A percentile compares a stretch with the other conserved stretches of the same genome.
Conservation (phyloP, 2,113 vertebrate species). For the Trogon melanurus region DNA sequence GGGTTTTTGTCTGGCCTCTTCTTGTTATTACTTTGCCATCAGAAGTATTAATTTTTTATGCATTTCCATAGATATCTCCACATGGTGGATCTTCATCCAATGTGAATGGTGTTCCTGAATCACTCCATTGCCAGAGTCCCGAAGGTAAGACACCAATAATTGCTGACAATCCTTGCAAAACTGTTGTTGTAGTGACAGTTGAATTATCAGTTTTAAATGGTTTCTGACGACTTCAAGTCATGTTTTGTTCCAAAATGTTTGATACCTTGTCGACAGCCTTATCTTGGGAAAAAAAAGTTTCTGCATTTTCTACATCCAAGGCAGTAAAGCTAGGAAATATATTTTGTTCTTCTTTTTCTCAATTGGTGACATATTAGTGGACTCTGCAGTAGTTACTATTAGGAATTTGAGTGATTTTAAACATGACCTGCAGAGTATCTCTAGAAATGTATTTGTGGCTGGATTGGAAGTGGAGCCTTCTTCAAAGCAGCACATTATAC, state of each 20-base stretch:
- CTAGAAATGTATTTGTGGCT: background rate
- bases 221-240: background rate
- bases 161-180: background rate
- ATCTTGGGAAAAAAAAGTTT: background rate
- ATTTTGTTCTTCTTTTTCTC: background rate
- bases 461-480: background rate
- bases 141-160: slow-evolving; percentile 81
- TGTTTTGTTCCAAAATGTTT: background rate
- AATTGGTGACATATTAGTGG: background rate
- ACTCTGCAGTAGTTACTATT: background rate
- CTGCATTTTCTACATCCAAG: fast-evolving
- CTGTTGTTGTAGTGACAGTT: background rate
- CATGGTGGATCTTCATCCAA: slow-evolving; percentile 83
- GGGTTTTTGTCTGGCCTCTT: background rate
- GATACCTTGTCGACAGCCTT: background rate
- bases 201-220: background rate
- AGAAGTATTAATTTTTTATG: background rate
- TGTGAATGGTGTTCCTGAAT: slow-evolving; percentile 84
- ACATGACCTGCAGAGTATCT: background rate
- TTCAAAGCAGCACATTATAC: background rate
- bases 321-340: background rate
- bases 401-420: background rate
- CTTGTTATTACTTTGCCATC: background rate
- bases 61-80: slow-evolving; percentile 75
- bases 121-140: slow-evolving; percentile 79